These are phyloP conservation scores for Ips typographus DNA, from an alignment of 1,140 invertebrate species.

Conservation along the genomic window DNA sequence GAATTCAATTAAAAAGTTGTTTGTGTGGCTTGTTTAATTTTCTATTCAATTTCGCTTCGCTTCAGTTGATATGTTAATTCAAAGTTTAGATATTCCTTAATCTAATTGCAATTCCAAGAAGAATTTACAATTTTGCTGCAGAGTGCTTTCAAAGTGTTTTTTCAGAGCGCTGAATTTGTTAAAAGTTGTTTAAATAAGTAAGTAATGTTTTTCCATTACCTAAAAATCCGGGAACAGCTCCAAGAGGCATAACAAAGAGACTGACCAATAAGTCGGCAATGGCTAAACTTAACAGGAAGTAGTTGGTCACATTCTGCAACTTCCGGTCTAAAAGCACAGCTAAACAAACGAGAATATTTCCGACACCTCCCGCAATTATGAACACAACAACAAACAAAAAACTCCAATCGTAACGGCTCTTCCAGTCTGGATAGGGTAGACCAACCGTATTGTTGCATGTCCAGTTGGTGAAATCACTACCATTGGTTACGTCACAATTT, in stretches of 20 bases:
- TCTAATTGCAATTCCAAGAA: too few species aligned
- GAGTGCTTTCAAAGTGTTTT: too few species aligned
- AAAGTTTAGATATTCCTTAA: background rate
- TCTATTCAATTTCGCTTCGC: background rate
- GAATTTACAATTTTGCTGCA: too few species aligned
- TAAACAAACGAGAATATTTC: slow-evolving; percentile 89
- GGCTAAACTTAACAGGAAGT: slow-evolving; percentile 90
- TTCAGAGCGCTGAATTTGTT: too few species aligned
- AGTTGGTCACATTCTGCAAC: slow-evolving; percentile 92
- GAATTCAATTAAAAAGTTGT: background rate
- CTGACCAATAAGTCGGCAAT: slow-evolving; percentile 91
- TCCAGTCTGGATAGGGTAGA: slow-evolving; percentile 32
- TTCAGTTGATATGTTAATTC: background rate
- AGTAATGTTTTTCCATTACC: slow-evolving; percentile 51
- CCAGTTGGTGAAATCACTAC: slow-evolving; percentile 37
- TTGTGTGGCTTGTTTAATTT: background rate
- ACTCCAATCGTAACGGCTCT: slow-evolving; percentile 67
- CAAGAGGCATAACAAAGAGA: slow-evolving; percentile 87
- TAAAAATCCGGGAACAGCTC: slow-evolving; percentile 80
- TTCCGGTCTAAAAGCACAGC: slow-evolving; percentile 81
- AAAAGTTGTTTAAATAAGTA: too few species aligned
- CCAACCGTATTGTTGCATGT: slow-evolving; percentile 35
- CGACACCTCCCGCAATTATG: slow-evolving; percentile 83
- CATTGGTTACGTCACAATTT: slow-evolving; percentile 37
- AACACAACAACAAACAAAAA: slow-evolving; percentile 78